Evolutionary conservation across 2,888 invertebrate species (phyloP).

Genomic region (Leucozona laternaria): DNA sequence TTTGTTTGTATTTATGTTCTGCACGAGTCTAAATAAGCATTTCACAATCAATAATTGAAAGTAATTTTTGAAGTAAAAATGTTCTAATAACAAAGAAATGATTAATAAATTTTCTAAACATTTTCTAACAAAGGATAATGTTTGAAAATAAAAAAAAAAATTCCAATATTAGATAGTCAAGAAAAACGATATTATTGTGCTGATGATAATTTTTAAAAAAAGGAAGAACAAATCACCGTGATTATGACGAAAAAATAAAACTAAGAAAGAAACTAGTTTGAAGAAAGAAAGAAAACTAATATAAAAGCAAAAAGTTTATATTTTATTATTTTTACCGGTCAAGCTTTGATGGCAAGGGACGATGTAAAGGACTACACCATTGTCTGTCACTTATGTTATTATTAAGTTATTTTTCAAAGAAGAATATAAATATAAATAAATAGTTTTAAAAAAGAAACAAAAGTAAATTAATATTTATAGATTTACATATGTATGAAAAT

Average conservation of each 20-base stretch:
- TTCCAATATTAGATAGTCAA: conserved; percentile 4
- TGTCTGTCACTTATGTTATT: conserved; percentile 81
- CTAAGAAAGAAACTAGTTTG: conserved; percentile 33
- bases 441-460: conserved; percentile 54
- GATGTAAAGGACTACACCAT: conserved; percentile 83
- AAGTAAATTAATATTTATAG: conserved; percentile 37
- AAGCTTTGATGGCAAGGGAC: conserved; percentile 84
- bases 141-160: conserved; percentile 28
- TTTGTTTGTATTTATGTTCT: conserved; percentile 12
- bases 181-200: conserved; percentile 10
- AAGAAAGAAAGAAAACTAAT: conserved; percentile 43
- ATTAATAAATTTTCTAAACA: conserved; percentile 34
- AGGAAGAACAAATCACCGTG: conserved; percentile 36
- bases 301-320: conserved; percentile 51
- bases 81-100: conserved; percentile 41
- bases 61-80: not conserved
- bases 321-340: conserved; percentile 83
- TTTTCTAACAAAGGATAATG: conserved; percentile 17
- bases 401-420: conserved; percentile 76
- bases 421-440: conserved; percentile 63
- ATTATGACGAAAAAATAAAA: conserved; percentile 44
- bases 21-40: conserved; percentile 40
- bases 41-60: conserved; percentile 50
- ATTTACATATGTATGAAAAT: conserved; percentile 58
- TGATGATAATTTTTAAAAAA: conserved; percentile 5